Evolutionary conservation across 2,113 vertebrate species (phyloP), one percentile per base, ranked within the genome.

Genomic region (Proterorhinus semilunaris): DNA sequence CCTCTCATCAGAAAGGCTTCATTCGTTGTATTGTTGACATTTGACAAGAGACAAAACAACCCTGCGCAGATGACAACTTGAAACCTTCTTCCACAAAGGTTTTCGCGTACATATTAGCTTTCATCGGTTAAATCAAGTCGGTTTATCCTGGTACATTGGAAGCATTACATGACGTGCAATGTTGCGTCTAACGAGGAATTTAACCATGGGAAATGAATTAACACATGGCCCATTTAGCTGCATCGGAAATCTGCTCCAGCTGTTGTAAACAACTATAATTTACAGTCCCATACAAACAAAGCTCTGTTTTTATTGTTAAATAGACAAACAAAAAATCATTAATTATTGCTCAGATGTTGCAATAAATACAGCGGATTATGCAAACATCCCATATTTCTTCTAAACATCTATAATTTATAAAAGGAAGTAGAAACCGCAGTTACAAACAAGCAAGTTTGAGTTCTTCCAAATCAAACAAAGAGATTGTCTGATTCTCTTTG

Each of bases 281-380:
- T 61, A 44, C 42, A 61, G 42, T 44, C 44, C n/a, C 42, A 16
- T 3, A 13, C 48, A 47, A 63, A 63, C 62, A 48, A 48, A 46
- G 44, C 16, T 46, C 44, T 48, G 62, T 48, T 63, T 17, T 47
- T 9, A 63, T 63, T n/a, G 42, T 63, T 63, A 63, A 63, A 63
- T 21, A 9, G 21, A 48, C 5, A 21, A 16, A 12, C n/a, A n/a
- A n/a, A 10, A 15, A 12, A 45, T 63, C 17, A 45, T 63, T 47
- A 46, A 63, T 63, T 48, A 48, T 47, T 17, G 17, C 58, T 61
- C 42, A 21, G 62, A 63, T 44, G 42, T 63, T 48, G 45, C 62
- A 44, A 62, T 46, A 62, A 62, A 62, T 46, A 58, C 11, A 13
- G 15, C 42, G 15, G 15, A 61, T 42, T 61, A 16, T 42, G 43